Conservation (phyloP, 2,888 invertebrate genomes). For the Aromia moschata region DNA sequence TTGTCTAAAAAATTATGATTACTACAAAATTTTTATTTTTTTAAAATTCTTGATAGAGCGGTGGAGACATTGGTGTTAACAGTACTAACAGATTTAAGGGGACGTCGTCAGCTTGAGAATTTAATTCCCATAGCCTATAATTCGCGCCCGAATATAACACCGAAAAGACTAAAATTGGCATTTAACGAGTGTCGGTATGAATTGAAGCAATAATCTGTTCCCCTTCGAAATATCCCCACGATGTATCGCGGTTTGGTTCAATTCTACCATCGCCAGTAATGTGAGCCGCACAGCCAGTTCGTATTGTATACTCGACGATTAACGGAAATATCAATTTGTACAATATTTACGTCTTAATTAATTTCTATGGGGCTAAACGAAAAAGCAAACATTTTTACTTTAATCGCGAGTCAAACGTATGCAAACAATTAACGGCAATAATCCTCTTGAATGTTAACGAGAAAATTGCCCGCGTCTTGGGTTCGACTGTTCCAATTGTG, state of each 20-base stretch:
- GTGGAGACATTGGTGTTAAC: too few relatives aligned
- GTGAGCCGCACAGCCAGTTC: conserved; percentile 8
- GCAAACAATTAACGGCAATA: conserved; percentile 3
- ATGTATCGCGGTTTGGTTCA: conserved; percentile 51
- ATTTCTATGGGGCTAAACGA: conserved; percentile 29
- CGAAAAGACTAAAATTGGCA: conserved; percentile 22
- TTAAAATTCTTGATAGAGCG: too few relatives aligned
- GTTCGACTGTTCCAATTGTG: neutral
- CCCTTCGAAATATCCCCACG: conserved; percentile 38
- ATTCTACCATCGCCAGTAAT: conserved; percentile 39
- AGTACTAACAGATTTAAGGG: too few relatives aligned
- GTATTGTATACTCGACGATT: conserved; percentile 29
- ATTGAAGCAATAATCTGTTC: conserved; percentile 33
- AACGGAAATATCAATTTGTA: conserved; percentile 58
- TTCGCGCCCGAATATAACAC: conserved; percentile 15
- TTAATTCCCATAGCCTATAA: too few relatives aligned
- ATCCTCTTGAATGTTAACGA: conserved; percentile 17
- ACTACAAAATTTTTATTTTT: too few relatives aligned
- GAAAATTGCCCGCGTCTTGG: conserved; percentile 13
- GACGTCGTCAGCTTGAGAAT: too few relatives aligned
- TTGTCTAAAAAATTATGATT: too few relatives aligned
- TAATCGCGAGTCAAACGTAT: conserved; percentile 10
- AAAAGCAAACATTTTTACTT: conserved; percentile 23
- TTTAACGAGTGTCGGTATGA: conserved; percentile 43
- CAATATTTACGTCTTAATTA: conserved; percentile 55